Conservation (phyloP, 2,113 vertebrate species). For the Macroglossus sobrinus region DNA sequence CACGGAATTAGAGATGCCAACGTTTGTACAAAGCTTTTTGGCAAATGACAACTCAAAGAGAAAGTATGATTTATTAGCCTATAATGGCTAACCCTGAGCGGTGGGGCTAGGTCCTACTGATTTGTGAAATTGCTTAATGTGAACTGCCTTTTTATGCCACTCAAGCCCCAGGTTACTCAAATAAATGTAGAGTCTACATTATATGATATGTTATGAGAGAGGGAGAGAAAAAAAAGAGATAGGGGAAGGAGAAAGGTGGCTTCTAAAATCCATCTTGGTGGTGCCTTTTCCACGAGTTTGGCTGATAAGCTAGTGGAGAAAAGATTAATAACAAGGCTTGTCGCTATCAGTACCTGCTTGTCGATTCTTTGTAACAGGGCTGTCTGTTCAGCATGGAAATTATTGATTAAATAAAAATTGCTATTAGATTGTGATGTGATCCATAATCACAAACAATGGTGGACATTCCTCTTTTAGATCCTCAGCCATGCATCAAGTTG, state of each 20-base stretch:
- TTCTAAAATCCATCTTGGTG: slow-evolving; percentile 91
- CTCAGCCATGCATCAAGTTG: slow-evolving; percentile 89
- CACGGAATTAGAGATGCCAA: slow-evolving; percentile 96
- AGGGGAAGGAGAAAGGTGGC: slow-evolving; percentile 36
- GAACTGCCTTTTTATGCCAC: slow-evolving; percentile 85
- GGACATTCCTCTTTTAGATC: slow-evolving; percentile 85
- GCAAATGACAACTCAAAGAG: slow-evolving; percentile 95
- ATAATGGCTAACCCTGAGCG: slow-evolving; percentile 92
- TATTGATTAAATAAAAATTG: slow-evolving; percentile 99
- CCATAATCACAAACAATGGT: slow-evolving; percentile 89
- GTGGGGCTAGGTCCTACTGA: slow-evolving; percentile 90
- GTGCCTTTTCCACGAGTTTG: slow-evolving; percentile 91
- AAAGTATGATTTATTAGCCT: slow-evolving; percentile 98
- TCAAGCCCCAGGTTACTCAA: slow-evolving; percentile 78
- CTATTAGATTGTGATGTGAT: slow-evolving; percentile 96
- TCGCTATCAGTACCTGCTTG: slow-evolving; percentile 96
- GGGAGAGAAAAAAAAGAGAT: slow-evolving; percentile 12
- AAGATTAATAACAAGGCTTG: slow-evolving; percentile 95
- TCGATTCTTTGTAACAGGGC: slow-evolving; percentile 93
- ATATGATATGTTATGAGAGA: slow-evolving; percentile 62
- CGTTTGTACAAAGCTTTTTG: slow-evolving; percentile 90
- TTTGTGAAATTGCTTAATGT: slow-evolving; percentile 94
- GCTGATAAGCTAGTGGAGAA: slow-evolving; percentile 91
- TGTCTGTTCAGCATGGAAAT: slow-evolving; percentile 98
- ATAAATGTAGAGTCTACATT: slow-evolving; percentile 75